A percentile compares a stretch with the other conserved stretches of the same genome.
These are phyloP conservation scores for Cheilosia pagana DNA, from an alignment of 2,888 invertebrate genomes.

Conservation along the genomic window DNA sequence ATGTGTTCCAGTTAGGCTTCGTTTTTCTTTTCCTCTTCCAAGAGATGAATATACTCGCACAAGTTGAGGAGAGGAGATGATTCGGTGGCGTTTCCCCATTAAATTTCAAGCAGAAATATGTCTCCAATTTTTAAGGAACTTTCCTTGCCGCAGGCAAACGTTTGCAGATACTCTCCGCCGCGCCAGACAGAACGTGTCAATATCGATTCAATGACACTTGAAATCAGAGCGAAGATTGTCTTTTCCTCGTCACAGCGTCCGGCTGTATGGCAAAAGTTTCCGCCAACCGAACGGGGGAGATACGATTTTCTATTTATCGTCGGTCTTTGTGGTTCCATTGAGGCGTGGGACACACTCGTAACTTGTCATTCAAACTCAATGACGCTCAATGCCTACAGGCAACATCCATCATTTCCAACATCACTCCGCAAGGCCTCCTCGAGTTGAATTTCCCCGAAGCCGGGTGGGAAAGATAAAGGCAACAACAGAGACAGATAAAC, in stretches of 20 bases:
- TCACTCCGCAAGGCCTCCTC: neutral
- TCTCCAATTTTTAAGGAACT: neutral
- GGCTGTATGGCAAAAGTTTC: neutral
- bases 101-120: neutral
- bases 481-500: constrained; percentile 13
- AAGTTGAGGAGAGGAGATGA: neutral
- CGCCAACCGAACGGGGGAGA: constrained; percentile 7
- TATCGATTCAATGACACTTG: constrained; percentile 27
- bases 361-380: constrained; percentile 48
- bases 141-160: neutral
- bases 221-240: constrained; percentile 18
- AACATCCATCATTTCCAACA: constrained; percentile 37
- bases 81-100: neutral
- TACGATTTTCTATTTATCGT: constrained; percentile 32
- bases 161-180: neutral
- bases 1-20: constrained; percentile 48
- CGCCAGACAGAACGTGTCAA: constrained; percentile 5
- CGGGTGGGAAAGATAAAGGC: constrained; percentile 14
- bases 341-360: constrained; percentile 13
- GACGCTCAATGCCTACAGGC: constrained; percentile 45
- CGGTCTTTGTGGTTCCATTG: constrained; percentile 1
- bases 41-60: neutral
- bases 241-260: constrained; percentile 10
- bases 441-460: constrained; percentile 30
- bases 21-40: neutral